Base-by-base conservation (phyloP, 1,140 invertebrate genomes). In the Homalodisca vitripennis region DNA sequence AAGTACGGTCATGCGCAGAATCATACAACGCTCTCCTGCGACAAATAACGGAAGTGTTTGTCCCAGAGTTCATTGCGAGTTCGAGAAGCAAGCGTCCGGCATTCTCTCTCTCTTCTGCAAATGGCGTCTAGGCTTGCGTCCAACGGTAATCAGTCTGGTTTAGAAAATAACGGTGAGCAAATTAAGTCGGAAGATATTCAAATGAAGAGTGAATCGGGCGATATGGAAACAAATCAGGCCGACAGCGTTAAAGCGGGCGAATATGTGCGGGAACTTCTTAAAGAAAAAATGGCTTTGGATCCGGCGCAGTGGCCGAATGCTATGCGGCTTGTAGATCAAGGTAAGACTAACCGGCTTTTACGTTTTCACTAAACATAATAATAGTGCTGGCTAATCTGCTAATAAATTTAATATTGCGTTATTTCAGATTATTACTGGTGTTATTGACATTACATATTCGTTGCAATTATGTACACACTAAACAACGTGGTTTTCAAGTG, bases 211-310 rank as follows among this genome's bases (percentile, higher is more conserved):
- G 68, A 69, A 48, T 14, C 32, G 30, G 68, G 27, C 17, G 48
- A 68, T 32, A 60, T 53, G 67, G 53, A 69, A 31, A 31, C 57
- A 12, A 69, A 29, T 30, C 68, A 69, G 31, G 29, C 47, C 22
- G 69, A 82, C 63, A 82, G 83, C 75, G 86, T 89, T 73, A 92
- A 91, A 80, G 87, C 87, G 74, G 88, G 84, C 48, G 89, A 92
- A 80, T 92, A 92, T 74, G 86, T 92, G 72, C 81, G 86, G 10
- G 89, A 92, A 73, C 81, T 92, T 20, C 77, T 92, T 47, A 85
- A 86, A 51, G 91, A 92, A 75, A 91, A 91, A 78, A 83, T 88
- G 67, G 85, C 86, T 64, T 80, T 92, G 68, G 89, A 92, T 75
- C 79, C 83, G 22, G 79, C 82, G 27, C 89, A 90, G 74, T 88